phyloP scores from a whole-genome alignment of 1,140 invertebrate species.

The Dendrolimus punctatus region DNA sequence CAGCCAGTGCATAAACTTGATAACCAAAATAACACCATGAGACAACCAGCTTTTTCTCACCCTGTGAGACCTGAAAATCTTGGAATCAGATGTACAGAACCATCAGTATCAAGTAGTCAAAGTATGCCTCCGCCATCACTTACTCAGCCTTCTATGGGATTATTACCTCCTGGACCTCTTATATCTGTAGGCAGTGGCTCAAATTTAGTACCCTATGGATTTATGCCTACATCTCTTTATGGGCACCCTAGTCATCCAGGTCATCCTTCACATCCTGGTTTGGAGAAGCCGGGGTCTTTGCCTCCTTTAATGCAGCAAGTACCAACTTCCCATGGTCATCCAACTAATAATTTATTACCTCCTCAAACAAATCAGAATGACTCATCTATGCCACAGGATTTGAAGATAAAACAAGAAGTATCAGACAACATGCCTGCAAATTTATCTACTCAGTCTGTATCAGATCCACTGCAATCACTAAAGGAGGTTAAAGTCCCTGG shows the following conservation, averaged over 20 bases:
- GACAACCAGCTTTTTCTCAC: constrained; percentile 62
- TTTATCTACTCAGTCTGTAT: constrained; percentile 68
- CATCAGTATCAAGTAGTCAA: constrained; percentile 35
- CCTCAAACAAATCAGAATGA: constrained; percentile 58
- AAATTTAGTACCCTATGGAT: constrained; percentile 70
- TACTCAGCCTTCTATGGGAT: constrained; percentile 68
- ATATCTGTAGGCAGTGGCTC: constrained; percentile 71
- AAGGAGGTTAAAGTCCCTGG: constrained; percentile 88
- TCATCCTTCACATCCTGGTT: constrained; percentile 50
- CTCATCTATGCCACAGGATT: constrained; percentile 80
- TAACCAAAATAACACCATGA: constrained; percentile 47
- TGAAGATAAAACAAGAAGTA: constrained; percentile 86
- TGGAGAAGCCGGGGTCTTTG: constrained; percentile 57
- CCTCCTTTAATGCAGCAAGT: constrained; percentile 72
- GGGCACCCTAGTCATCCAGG: constrained; percentile 44
- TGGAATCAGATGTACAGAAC: constrained; percentile 46
- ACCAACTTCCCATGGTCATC: constrained; percentile 61
- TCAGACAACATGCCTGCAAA: constrained; percentile 69
- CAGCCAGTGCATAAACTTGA: constrained; percentile 54
- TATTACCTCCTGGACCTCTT: constrained; percentile 71
- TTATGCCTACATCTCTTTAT: constrained; percentile 65
- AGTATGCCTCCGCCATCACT: constrained; percentile 61
- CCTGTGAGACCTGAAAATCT: constrained; percentile 59
- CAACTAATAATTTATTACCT: constrained; percentile 39
- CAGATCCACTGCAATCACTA: constrained; percentile 83